These are phyloP conservation scores for Syngnathus acus DNA, from an alignment of 2,797 vertebrate species.

Conservation along the genomic window DNA sequence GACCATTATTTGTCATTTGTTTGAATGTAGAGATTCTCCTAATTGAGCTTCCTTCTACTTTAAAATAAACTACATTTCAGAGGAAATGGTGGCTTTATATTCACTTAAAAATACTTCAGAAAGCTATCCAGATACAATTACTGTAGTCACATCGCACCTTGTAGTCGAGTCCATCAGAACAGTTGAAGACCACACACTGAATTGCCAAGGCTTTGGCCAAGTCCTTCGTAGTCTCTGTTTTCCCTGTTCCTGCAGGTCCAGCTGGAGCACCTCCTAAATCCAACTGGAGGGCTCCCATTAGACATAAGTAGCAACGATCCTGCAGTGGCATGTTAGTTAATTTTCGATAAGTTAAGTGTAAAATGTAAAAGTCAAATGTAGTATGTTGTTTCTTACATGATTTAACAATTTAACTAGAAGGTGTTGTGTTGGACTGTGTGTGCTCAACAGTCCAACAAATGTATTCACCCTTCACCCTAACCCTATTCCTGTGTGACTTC, in stretches of 20 bases:
- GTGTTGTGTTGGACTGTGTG: not conserved
- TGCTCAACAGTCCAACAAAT: not conserved
- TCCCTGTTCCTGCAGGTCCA: conserved; percentile 82
- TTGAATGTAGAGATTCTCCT: not conserved
- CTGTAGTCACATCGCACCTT: conserved; percentile 62
- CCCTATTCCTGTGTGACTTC: not conserved
- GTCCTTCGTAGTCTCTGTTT: conserved; percentile 87
- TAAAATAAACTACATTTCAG: not conserved
- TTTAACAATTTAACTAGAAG: too few species aligned
- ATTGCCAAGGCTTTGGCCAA: conserved; percentile 84
- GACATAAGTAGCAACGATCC: conserved; percentile 86
- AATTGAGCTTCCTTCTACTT: not conserved
- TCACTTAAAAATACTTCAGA: not conserved
- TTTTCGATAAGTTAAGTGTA: not conserved
- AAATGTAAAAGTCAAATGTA: not conserved
- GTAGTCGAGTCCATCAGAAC: conserved; percentile 85
- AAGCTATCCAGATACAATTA: not conserved
- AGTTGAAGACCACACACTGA: conserved; percentile 88
- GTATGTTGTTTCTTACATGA: not conserved
- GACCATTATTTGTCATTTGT: not conserved
- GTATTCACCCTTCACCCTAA: not conserved
- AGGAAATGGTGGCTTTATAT: not conserved
- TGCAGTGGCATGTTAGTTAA: conserved; percentile 28
- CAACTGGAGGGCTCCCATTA: conserved; percentile 86
- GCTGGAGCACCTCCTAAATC: conserved; percentile 83